Percentiles rank a stretch among this genome's conserved stretches.
Conservation (phyloP, 1,140 invertebrate genomes). For the Zeugodacus cucurbitae region DNA sequence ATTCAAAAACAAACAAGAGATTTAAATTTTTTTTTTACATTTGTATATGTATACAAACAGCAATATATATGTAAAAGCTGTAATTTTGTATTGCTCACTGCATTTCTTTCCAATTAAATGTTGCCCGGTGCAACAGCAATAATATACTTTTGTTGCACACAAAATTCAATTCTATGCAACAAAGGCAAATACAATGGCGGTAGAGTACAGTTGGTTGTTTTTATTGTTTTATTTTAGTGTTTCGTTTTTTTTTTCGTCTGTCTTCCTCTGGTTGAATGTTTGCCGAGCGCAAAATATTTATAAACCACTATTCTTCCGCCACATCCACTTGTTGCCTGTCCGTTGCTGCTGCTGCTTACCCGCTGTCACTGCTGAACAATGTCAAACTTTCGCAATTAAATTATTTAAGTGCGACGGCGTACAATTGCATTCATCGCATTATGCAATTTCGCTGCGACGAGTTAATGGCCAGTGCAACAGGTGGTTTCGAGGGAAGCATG, state of each 20-base stretch:
- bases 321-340: background rate
- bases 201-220: background rate
- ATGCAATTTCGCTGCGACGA: slow-evolving; percentile 10
- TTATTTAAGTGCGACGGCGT: background rate
- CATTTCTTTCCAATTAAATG: background rate
- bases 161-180: slow-evolving; percentile 15
- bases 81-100: background rate
- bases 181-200: background rate
- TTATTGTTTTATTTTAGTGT: background rate
- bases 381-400: slow-evolving; percentile 36
- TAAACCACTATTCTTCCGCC: background rate
- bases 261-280: background rate
- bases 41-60: no score
- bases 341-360: background rate
- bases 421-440: slow-evolving; percentile 19
- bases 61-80: background rate
- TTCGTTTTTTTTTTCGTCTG: no score
- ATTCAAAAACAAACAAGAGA: no score
- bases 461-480: background rate
- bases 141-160: no score
- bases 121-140: background rate
- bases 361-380: slow-evolving; percentile 4
- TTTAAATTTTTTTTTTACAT: no score
- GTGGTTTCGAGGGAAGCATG: background rate
- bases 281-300: background rate